Percentiles rank a stretch among this genome's conserved stretches.
These are phyloP conservation scores for Pogonomyrmex barbatus DNA, from an alignment of 1,140 invertebrate species.

Conservation along the genomic window DNA sequence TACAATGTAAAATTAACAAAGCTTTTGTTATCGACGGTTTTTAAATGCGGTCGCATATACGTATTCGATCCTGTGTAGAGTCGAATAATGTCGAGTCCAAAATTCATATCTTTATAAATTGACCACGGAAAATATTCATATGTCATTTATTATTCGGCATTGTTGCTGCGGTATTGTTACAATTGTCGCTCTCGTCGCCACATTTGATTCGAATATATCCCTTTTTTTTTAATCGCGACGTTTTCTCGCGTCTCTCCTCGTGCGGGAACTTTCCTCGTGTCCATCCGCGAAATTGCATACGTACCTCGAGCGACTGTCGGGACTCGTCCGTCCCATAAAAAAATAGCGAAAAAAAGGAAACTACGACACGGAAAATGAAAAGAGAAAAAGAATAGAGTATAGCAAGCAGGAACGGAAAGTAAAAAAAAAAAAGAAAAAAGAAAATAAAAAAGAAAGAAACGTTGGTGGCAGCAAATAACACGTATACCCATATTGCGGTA, in stretches of 20 bases:
- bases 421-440: constrained; percentile 41
- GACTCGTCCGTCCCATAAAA: constrained; percentile 50
- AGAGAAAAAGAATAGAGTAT: constrained; percentile 30
- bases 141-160: constrained; percentile 6
- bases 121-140: constrained; percentile 8
- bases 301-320: constrained; percentile 50
- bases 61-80: not conserved
- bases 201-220: constrained; percentile 4
- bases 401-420: constrained; percentile 4
- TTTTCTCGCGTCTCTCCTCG: not conserved
- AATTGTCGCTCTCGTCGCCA: not conserved
- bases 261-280: constrained; percentile 38
- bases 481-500: constrained; percentile 69
- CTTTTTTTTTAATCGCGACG: not conserved
- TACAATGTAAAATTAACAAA: not conserved
- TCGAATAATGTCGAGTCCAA: not conserved
- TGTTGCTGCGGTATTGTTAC: not conserved
- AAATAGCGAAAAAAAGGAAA: constrained; percentile 9
- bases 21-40: not conserved
- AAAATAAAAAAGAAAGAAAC: constrained; percentile 63
- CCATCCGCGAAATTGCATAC: constrained; percentile 20
- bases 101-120: constrained; percentile 26
- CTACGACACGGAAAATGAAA: constrained; percentile 14
- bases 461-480: constrained; percentile 86
- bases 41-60: not conserved